Conservation (phyloP, 2,113 vertebrate species). For the Benitochromis conjunctus region DNA sequence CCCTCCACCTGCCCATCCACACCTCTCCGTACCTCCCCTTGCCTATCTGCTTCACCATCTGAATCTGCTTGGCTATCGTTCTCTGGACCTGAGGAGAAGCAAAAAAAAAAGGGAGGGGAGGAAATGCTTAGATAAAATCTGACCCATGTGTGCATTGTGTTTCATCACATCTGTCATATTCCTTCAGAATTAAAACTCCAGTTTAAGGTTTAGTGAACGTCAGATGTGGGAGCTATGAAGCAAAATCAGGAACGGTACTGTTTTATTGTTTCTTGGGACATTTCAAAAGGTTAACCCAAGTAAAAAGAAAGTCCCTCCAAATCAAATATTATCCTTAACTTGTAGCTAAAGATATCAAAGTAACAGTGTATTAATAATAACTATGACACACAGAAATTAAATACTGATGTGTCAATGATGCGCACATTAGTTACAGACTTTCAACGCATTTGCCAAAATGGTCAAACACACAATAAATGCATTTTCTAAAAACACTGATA, state of each 20-base stretch:
- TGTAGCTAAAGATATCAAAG: not conserved
- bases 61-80: conserved; percentile 98
- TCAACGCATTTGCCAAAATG: not conserved
- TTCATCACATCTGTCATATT: not conserved
- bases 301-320: not conserved
- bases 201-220: not conserved
- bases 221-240: not conserved
- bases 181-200: not conserved
- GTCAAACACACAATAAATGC: not conserved
- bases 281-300: not conserved
- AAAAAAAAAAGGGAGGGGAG: too few species aligned
- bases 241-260: not conserved
- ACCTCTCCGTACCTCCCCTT: conserved; percentile 97
- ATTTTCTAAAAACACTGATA: not conserved
- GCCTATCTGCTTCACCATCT: conserved; percentile 97
- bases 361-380: not conserved
- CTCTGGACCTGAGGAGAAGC: conserved; percentile 85
- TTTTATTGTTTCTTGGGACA: not conserved
- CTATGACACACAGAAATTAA: not conserved
- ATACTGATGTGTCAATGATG: not conserved
- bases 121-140: not conserved
- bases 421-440: not conserved
- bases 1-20: conserved; percentile 97
- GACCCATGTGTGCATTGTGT: not conserved
- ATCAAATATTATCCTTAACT: not conserved